Conservation (phyloP, 2,888 invertebrate species). For the Tenodera sinensis region DNA sequence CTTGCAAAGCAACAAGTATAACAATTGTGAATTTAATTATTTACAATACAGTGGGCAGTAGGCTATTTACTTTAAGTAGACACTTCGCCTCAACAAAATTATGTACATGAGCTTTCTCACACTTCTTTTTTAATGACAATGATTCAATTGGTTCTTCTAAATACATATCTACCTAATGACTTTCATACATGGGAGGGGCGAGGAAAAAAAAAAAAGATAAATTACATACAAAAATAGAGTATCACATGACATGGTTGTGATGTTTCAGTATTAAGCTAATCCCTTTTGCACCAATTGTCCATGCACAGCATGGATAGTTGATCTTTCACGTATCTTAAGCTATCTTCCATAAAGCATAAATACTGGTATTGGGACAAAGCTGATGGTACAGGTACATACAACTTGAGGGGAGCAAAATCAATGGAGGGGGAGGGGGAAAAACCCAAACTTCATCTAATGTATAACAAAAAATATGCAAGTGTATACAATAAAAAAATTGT, state of each 20-base stretch:
- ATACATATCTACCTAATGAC: neutral
- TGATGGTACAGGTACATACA: neutral
- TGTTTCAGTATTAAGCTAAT: neutral
- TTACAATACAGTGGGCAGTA: neutral
- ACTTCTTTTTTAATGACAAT: neutral
- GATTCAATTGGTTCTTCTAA: neutral
- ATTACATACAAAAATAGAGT: constrained; percentile 10
- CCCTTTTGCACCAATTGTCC: neutral
- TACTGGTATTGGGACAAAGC: neutral
- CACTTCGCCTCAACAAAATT: neutral
- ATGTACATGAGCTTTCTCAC: neutral
- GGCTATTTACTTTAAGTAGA: neutral
- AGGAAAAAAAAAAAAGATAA: neutral
- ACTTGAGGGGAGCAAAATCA: neutral
- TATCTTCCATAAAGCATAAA: neutral
- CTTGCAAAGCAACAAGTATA: neutral
- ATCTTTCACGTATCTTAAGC: neutral
- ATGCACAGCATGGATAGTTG: constrained; percentile 3
- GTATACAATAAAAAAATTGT: neutral
- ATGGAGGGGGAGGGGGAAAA: too few species aligned
- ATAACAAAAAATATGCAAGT: neutral
- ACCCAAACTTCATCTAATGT: neutral
- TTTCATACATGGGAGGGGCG: neutral
- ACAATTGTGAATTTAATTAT: neutral
- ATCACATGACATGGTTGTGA: neutral